Evolutionary conservation across 2,797 vertebrate species (phyloP), one percentile per base, ranked within the genome.

Genomic region (Cygnus olor): DNA sequence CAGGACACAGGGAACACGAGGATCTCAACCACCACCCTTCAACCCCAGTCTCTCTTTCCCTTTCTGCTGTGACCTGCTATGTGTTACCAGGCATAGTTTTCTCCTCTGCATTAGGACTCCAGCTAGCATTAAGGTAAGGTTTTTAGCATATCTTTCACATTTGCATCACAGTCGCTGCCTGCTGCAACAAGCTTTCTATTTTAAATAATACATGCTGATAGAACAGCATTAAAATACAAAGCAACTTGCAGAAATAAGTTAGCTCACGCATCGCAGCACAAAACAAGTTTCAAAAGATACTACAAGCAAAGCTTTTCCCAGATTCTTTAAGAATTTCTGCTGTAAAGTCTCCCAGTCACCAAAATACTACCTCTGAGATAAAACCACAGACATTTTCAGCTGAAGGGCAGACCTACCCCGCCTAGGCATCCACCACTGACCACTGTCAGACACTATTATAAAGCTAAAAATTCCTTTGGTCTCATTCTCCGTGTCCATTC

Each of bases 111-210:
- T 27, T 10, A 61, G 30, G 17, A 34, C 42, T 60, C 66, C 24
- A 47, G 40, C 34, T 28, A 60, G 28, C 4, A 1, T 15, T 53
- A 38, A 1, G 7, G 22, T 4, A 28, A 47, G 19, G 58, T 1
- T 56, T 68, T 47, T 15, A 53, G 56, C 18, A 17, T 18, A 42
- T 36, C 34, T 68, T 34, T 54, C 44, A 25, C 25, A 28, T 47
- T 0, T 63, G 22, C 76, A 80, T 32, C 32, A 4, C 0, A 0
- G 69, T n/a, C 3, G 0, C 32, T 4, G 5, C 54, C 30, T 91
- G 89, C 70, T 69, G 45, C 38, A 69, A 85, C 76, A 85, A 76
- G 69, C 30, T 80, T 76, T 54, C 65, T n/a, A 3, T 36, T 81
- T 83, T 79, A 84, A 94, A 83, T 54, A 65, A 53, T 56, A 30